Conservation (phyloP, 2,113 vertebrate genomes). For the Amia ocellicauda region DNA sequence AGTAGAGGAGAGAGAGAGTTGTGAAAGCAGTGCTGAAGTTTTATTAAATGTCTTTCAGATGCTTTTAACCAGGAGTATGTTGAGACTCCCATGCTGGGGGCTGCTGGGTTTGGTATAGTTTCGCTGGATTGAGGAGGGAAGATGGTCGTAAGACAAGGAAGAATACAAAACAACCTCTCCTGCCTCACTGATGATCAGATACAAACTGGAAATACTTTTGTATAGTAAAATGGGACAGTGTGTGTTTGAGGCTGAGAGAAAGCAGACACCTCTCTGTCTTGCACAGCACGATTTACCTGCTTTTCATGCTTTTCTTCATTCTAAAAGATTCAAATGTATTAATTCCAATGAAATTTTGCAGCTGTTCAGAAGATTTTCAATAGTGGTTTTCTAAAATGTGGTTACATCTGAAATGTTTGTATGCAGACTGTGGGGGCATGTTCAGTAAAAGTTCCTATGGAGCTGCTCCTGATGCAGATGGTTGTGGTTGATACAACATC, state of each 20-base stretch:
- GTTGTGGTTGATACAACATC: slow-evolving; percentile 31
- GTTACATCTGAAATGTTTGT: background rate
- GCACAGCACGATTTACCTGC: background rate
- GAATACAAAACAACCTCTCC: slow-evolving; percentile 37
- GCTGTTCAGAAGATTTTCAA: background rate
- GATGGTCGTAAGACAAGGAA: too few relatives aligned
- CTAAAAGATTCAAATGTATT: background rate
- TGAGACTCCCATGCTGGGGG: too few relatives aligned
- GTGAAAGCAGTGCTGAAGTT: too few relatives aligned
- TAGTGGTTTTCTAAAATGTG: background rate
- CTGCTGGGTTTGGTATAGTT: too few relatives aligned
- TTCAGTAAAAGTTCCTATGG: slow-evolving; percentile 27
- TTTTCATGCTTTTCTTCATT: background rate
- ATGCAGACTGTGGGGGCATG: slow-evolving; percentile 31
- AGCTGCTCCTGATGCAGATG: slow-evolving; percentile 45
- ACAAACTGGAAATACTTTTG: background rate
- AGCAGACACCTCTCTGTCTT: background rate
- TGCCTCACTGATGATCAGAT: background rate
- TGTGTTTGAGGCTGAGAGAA: too few relatives aligned
- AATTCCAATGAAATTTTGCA: background rate
- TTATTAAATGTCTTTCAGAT: too few relatives aligned
- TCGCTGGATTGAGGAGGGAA: too few relatives aligned
- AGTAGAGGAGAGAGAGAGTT: too few relatives aligned
- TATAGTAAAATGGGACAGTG: background rate
- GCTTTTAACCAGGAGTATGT: too few relatives aligned